These are phyloP conservation scores for Sialia sialis DNA, from an alignment of 2,113 vertebrate species.

Conservation along the genomic window DNA sequence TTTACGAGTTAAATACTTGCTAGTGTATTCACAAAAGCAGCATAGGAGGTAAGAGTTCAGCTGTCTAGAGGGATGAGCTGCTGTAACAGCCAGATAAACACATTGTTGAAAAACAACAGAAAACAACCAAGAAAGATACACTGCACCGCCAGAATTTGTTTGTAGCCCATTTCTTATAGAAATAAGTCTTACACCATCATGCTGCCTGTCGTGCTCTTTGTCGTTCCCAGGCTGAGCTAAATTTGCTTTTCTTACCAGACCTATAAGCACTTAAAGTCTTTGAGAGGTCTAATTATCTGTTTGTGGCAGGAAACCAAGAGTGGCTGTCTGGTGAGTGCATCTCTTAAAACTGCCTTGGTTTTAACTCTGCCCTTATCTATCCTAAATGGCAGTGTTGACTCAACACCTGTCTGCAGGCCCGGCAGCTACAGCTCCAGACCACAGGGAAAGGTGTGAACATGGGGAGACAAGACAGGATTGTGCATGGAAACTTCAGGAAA, in stretches of 20 bases:
- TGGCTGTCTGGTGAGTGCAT: not conserved
- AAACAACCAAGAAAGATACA: not conserved
- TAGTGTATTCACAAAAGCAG: constrained; percentile 92
- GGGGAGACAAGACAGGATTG: not conserved
- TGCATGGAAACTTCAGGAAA: not conserved
- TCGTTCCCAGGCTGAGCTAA: not conserved
- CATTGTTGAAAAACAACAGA: not conserved
- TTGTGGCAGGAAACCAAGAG: not conserved
- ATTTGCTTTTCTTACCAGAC: not conserved
- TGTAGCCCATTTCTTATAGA: not conserved
- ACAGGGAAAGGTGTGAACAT: not conserved
- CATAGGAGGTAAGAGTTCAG: constrained; percentile 79
- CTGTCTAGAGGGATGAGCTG: not conserved
- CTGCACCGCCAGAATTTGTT: not conserved
- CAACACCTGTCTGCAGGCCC: not conserved
- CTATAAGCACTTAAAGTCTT: not conserved
- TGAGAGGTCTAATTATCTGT: not conserved
- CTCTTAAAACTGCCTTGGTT: not conserved
- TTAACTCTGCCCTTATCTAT: not conserved
- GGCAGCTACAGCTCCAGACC: not conserved
- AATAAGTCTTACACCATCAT: not conserved
- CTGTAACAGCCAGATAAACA: not conserved
- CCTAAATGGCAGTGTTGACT: not conserved
- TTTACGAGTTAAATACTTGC: constrained; percentile 90
- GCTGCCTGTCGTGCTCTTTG: not conserved